These are phyloP conservation scores for Acromyrmex heyeri DNA, from an alignment of 1,140 invertebrate genomes.

Conservation along the genomic window DNA sequence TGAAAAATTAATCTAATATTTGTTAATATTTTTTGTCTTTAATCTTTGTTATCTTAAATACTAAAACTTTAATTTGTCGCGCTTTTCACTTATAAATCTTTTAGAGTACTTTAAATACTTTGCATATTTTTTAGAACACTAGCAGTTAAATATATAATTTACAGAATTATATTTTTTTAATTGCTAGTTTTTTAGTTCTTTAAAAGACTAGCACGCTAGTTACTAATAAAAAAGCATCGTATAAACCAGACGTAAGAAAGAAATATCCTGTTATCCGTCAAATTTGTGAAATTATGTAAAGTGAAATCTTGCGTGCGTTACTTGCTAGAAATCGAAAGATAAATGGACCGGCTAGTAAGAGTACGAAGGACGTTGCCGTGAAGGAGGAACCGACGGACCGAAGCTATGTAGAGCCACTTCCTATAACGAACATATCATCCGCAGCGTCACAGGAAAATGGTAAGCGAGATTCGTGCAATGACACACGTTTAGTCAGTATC, in stretches of 20 bases:
- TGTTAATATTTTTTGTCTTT: too few relatives aligned
- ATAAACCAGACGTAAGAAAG: not conserved
- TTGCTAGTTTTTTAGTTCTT: too few relatives aligned
- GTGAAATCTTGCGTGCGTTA: slow-evolving; percentile 33
- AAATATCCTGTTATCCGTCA: not conserved
- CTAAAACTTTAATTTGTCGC: too few relatives aligned
- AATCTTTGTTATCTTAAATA: too few relatives aligned
- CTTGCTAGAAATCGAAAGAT: slow-evolving; percentile 65
- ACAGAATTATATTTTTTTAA: too few relatives aligned
- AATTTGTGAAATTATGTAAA: not conserved
- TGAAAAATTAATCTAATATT: too few relatives aligned
- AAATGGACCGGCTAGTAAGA: slow-evolving; percentile 68
- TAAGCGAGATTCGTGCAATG: slow-evolving; percentile 52
- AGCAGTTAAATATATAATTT: too few relatives aligned
- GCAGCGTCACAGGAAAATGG: slow-evolving; percentile 72
- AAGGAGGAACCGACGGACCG: slow-evolving; percentile 80
- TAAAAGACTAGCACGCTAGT: too few relatives aligned
- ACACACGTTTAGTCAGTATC: not conserved
- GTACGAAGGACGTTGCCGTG: slow-evolving; percentile 75
- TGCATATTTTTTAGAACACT: too few relatives aligned
- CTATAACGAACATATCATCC: slow-evolving; percentile 72
- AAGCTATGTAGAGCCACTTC: slow-evolving; percentile 77
- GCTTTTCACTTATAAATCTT: too few relatives aligned
- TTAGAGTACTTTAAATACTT: too few relatives aligned
- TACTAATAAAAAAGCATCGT: too few relatives aligned